Evolutionary conservation across 2,888 invertebrate species (phyloP).

Genomic region (Nephrotoma flavescens): DNA sequence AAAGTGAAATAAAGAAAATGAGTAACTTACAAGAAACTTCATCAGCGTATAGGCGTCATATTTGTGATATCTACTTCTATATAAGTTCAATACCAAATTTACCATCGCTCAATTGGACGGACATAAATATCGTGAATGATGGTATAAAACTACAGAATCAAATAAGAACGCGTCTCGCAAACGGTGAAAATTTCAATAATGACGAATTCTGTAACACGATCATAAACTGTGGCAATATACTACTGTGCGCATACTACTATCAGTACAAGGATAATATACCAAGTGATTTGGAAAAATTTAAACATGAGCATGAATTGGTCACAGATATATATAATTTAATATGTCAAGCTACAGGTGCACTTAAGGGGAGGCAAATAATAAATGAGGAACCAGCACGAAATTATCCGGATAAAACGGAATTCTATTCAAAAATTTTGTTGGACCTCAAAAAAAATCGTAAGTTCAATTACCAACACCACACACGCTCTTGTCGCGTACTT

Average conservation of each 20-base stretch:
- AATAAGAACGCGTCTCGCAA: neutral
- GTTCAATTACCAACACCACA: neutral
- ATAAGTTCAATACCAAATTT: constrained; percentile 1
- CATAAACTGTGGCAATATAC: constrained; percentile 1
- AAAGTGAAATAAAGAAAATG: neutral
- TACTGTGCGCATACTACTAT: neutral
- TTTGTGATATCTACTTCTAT: neutral
- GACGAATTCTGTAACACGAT: neutral
- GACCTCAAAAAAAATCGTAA: constrained; percentile 1
- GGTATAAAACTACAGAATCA: constrained; percentile 1
- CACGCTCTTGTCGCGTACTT: neutral
- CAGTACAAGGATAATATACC: constrained; percentile 2
- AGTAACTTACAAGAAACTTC: neutral
- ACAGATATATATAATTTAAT: constrained; percentile 3
- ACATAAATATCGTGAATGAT: constrained; percentile 1
- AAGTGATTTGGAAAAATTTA: constrained; percentile 3
- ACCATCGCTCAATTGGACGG: constrained; percentile 1
- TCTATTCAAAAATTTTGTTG: constrained; percentile 2
- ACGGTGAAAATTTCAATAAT: neutral
- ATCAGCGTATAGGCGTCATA: constrained; percentile 2
- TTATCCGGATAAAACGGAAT: constrained; percentile 2
- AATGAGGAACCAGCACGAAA: constrained; percentile 1
- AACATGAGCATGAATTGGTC: neutral
- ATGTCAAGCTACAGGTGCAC: neutral
- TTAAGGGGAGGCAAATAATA: neutral